Base-by-base conservation (phyloP, 1,140 invertebrate genomes). In the Zaprionus ghesquierei region DNA sequence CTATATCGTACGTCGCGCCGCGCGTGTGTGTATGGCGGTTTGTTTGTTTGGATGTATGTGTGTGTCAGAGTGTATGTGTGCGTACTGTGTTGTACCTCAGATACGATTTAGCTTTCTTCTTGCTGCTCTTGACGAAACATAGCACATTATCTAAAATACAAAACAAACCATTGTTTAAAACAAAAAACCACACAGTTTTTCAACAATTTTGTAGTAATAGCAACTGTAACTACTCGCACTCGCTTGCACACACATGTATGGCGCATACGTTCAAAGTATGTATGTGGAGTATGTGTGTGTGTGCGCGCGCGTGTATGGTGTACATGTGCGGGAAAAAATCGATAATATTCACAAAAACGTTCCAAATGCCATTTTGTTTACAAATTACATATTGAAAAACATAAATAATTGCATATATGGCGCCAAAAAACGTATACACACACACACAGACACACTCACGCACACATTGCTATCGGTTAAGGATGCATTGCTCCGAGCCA, bases 111-210 rank as follows among this genome's bases (percentile, higher is more conserved):
- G 31, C 51, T 53, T 53, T 53, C 25, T 53, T 58, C 35, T 38
- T 38, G 69, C 54, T 59, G 20, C 60, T 74, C 20, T 63, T 20
- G 46, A 58, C 35, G 35, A 58, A 46, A 51, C 63, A 46, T 46
- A 46, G 29, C 69, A 66, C 74, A 76, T 76, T 71, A 76, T 85
- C 65, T 65, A 68, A 64, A 70, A 46, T 49, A 81, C 75, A 78
- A 87, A 65, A 66, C 49, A 85, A 25, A 18, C 63, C n/a, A 41
- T 15, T 63, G 46, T 60, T 68, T 51, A 22, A 54, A 68, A 69
- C 44, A 25, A n/a, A 58, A 66, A 61, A 35, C 22, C 44, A 59
- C 33, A 59, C n/a, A 51, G 31, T 5, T 46, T 46, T 46, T 5
- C 6, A 59, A 46, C 25, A 31, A 62, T 38, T 61, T 29, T 46